Base-by-base conservation (phyloP, 1,140 invertebrate species). In the Drosophila athabasca region DNA sequence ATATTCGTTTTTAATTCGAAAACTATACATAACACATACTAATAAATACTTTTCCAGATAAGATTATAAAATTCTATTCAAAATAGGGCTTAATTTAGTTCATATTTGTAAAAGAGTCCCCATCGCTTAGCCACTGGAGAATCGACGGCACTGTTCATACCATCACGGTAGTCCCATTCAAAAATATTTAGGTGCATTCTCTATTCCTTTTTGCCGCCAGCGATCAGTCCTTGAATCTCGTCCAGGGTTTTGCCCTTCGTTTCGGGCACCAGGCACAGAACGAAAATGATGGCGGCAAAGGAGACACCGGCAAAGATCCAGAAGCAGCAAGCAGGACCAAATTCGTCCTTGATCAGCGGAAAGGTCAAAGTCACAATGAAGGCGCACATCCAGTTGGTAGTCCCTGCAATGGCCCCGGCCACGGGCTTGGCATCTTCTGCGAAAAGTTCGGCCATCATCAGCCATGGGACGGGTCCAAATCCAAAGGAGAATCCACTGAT, bases 381-480 rank as follows among this genome's bases (percentile, higher is more conserved):
- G 46, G 95, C 96, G 61, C 95, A 94, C 0, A 95, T 58, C 94
- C 97, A 95, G 81, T 96, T 97, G 48, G 95, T 94, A 1, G 94
- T 93, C 26, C 95, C 95, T 0, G 95, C 95, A 70, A 97, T 94
- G 0, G 95, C 93, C 70, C 93, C 92, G 44, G 95, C 95, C 43
- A 96, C 93, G 48, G 95, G 95, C 51, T 96, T 96, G 17, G 97
- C 93, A 53, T 95, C 94, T 73, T 95, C 91, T 24, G 96, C 93
- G 92, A 96, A 95, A 65, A 96, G 89, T 91, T 97, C 96, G 0
- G 94, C 94, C 61, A 96, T 93, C 74, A 97, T 93, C 65, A 96
- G 92, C 93, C 96, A 97, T 0, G 96, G 95, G 45, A 97, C 94
- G 0, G 96, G 96, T 0, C 96, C 96, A 74, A 96, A 95, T n/a